These are phyloP conservation scores for Phylloscopus collybita DNA, from an alignment of 2,797 vertebrate genomes.

Conservation along the genomic window DNA sequence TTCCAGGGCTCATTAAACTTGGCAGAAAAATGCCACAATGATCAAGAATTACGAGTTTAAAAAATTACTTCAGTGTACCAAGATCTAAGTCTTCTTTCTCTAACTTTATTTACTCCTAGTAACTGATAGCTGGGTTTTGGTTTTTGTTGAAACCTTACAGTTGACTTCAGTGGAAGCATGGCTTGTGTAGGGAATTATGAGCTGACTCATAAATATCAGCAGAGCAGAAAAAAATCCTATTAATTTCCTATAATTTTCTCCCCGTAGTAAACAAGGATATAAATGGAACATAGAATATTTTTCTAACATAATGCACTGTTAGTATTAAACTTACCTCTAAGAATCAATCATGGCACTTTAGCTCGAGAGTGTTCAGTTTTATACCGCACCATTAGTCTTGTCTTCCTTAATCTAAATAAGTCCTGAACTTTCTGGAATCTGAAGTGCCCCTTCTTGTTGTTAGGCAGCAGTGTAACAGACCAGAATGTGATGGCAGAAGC, in stretches of 20 bases:
- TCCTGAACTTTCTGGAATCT: constrained; percentile 24
- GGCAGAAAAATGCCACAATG: background rate
- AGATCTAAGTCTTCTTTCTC: background rate
- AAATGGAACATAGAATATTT: constrained; percentile 22
- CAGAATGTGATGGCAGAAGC: background rate
- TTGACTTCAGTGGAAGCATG: background rate
- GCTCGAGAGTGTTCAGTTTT: background rate
- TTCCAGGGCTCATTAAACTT: background rate
- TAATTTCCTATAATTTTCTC: background rate
- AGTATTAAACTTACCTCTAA: constrained; percentile 31
- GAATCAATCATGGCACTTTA: constrained; percentile 17
- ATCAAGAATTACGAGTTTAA: background rate
- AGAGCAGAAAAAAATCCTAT: background rate
- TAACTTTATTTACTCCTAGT: background rate
- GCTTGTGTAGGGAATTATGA: background rate
- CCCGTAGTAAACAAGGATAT: constrained; percentile 18
- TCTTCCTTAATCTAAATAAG: constrained; percentile 49
- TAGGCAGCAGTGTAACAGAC: constrained; percentile 29
- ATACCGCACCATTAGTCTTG: constrained; percentile 27
- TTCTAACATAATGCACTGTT: constrained; percentile 4
- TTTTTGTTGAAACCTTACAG: background rate
- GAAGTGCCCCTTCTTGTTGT: constrained; percentile 2
- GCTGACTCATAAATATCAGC: background rate
- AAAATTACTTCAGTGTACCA: background rate
- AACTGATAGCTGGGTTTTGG: background rate